Evolutionary conservation across 64 coral and sea anemone species (phyloP).

Genomic region (Montipora efflorescens): DNA sequence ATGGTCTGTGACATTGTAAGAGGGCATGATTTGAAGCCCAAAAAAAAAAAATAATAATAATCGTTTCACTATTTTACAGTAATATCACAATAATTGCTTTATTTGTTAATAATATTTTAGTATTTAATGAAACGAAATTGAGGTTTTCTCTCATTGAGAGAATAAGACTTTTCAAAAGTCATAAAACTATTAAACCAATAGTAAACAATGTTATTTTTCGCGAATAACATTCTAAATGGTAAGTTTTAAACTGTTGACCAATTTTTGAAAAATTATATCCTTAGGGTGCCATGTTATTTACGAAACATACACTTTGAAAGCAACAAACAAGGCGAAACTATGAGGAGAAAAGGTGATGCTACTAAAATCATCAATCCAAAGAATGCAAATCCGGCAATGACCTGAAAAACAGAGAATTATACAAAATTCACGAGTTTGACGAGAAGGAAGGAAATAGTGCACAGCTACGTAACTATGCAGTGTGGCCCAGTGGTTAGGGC

Average conservation of each 20-base stretch:
- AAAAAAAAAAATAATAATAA: no score
- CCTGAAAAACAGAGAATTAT: constrained; percentile 51
- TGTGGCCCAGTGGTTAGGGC: no score
- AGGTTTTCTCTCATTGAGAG: not conserved
- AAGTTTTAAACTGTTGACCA: not conserved
- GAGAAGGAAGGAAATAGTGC: no score
- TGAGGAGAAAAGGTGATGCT: constrained; percentile 89
- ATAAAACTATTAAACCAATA: not conserved
- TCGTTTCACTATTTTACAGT: no score
- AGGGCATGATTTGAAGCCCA: no score
- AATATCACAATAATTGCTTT: no score
- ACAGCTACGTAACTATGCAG: no score
- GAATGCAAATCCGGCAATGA: constrained; percentile 95
- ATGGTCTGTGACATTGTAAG: not conserved
- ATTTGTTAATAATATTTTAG: no score
- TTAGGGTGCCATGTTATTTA: constrained; percentile 25
- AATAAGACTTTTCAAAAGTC: not conserved
- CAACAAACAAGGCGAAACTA: constrained; percentile 84
- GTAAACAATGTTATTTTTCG: not conserved
- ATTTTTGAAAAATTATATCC: not conserved
- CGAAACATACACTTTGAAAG: constrained; percentile 81
- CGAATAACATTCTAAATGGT: not conserved
- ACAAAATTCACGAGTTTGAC: not conserved
- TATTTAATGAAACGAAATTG: no score
- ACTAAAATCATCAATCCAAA: constrained; percentile 91